Conservation (phyloP, 2,113 vertebrate species). For the Corydoras maculifer region DNA sequence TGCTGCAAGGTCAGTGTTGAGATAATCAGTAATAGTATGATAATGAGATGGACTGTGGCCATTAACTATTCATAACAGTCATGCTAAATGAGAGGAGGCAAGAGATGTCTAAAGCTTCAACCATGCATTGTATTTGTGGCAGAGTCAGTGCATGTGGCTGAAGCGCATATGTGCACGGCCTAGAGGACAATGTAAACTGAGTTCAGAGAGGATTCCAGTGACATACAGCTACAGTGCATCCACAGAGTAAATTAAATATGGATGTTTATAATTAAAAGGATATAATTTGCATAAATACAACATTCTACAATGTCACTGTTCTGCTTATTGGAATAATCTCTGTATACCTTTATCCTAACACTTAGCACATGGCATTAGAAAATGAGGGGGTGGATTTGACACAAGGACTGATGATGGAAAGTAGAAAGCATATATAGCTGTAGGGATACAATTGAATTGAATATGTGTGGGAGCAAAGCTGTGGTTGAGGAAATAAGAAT, state of each 20-base stretch:
- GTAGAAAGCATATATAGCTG: constrained; percentile 17
- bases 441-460: constrained; percentile 13
- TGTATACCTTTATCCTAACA: neutral
- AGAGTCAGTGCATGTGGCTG: constrained; percentile 3
- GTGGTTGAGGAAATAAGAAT: neutral
- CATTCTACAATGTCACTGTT: too few relatives aligned
- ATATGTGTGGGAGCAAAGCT: constrained; percentile 1
- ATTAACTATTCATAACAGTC: neutral
- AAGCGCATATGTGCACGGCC: neutral
- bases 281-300: neutral
- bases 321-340: too few relatives aligned
- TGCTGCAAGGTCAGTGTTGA: neutral
- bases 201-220: neutral
- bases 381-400: neutral
- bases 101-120: neutral
- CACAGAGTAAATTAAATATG: neutral
- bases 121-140: neutral
- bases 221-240: neutral
- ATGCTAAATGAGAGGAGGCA: neutral
- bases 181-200: constrained; percentile 7
- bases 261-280: neutral
- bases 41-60: neutral
- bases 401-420: constrained; percentile 10
- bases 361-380: neutral
- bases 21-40: neutral